A percentile compares a stretch with the other conserved stretches of the same genome.
Conservation (phyloP, 1,140 invertebrate species). For the Musca vetustissima region DNA sequence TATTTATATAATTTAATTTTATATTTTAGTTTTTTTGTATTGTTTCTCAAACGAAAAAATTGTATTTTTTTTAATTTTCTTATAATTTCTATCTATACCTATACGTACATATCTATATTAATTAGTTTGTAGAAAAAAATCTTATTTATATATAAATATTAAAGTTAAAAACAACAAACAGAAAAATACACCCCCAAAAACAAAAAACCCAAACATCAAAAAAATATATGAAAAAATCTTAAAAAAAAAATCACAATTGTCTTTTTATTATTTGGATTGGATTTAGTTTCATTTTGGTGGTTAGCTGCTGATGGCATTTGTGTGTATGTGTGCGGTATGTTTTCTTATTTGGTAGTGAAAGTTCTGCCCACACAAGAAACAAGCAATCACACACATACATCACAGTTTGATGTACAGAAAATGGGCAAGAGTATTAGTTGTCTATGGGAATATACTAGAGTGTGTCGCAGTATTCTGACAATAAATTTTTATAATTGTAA, state of each 20-base stretch:
- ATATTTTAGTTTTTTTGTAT: constrained; percentile 10
- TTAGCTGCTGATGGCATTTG: too few relatives aligned
- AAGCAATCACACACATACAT: too few relatives aligned
- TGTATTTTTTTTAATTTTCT: constrained; percentile 13
- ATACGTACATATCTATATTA: constrained; percentile 2
- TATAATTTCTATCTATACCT: constrained; percentile 1
- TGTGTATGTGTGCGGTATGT: not conserved
- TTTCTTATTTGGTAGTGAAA: not conserved
- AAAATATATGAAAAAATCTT: constrained; percentile 9
- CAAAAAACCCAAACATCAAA: not conserved
- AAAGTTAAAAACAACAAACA: constrained; percentile 17
- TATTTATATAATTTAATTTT: constrained; percentile 3
- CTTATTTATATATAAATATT: constrained; percentile 23
- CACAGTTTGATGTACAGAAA: not conserved
- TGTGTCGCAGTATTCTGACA: too few relatives aligned
- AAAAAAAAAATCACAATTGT: not conserved
- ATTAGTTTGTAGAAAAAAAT: constrained; percentile 8
- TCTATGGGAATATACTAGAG: not conserved
- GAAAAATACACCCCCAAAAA: constrained; percentile 14
- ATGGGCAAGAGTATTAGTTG: not conserved
- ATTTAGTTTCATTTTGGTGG: too few relatives aligned
- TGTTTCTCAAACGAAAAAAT: constrained; percentile 13
- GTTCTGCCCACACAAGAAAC: constrained; percentile 2
- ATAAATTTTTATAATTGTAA: too few relatives aligned
- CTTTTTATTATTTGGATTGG: too few relatives aligned